phyloP scores from a whole-genome alignment of 2,113 vertebrate species.

The Phoxinus phoxinus region DNA sequence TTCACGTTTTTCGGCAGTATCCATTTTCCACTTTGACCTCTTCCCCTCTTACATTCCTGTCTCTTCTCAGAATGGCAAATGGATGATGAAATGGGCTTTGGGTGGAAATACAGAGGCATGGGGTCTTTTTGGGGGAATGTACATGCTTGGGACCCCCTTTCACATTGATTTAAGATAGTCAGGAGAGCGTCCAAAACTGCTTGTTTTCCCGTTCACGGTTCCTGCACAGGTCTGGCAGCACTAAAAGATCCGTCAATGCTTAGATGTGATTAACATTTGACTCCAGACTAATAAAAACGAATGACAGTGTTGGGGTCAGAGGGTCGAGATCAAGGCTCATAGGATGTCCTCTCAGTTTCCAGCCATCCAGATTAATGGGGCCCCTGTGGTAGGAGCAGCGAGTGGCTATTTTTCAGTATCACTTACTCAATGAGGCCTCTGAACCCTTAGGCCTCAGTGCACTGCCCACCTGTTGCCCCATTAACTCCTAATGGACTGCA shows the following conservation, averaged over 20 bases:
- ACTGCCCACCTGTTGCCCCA: constrained; percentile 75
- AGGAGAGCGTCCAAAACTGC: constrained; percentile 52
- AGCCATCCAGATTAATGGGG: constrained; percentile 75
- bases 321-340: constrained; percentile 77
- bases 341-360: constrained; percentile 71
- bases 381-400: constrained; percentile 54
- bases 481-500: constrained; percentile 53
- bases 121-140: constrained; percentile 52
- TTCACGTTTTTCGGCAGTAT: constrained; percentile 31
- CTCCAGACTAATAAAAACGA: constrained; percentile 78
- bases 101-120: constrained; percentile 47
- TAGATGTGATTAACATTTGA: constrained; percentile 62
- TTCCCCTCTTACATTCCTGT: constrained; percentile 42
- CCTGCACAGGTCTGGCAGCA: constrained; percentile 61
- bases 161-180: constrained; percentile 70
- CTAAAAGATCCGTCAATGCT: constrained; percentile 28
- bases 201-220: constrained; percentile 47
- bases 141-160: constrained; percentile 64
- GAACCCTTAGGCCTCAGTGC: constrained; percentile 56
- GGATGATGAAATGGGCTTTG: constrained; percentile 53
- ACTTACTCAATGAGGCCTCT: constrained; percentile 70
- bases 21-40: constrained; percentile 42
- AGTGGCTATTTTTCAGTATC: constrained; percentile 74
- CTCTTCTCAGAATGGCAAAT: constrained; percentile 22
- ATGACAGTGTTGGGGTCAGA: constrained; percentile 74